These are phyloP conservation scores for Drosophila ezoana DNA, from an alignment of 2,888 invertebrate genomes.

Conservation along the genomic window DNA sequence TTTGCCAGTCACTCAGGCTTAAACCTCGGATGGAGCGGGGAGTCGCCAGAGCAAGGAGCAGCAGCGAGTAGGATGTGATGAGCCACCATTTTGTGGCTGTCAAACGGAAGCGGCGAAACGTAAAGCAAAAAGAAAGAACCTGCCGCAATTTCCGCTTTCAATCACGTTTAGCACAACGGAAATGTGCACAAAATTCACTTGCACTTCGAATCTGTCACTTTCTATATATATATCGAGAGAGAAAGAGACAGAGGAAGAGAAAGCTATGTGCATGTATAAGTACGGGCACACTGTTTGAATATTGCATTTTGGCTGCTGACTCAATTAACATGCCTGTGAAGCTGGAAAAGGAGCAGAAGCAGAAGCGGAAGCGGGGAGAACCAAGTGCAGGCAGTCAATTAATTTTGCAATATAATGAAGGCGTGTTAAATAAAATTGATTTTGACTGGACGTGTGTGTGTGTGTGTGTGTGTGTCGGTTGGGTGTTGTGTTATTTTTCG, in stretches of 20 bases:
- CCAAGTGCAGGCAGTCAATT: conserved; percentile 46
- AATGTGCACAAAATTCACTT: conserved; percentile 59
- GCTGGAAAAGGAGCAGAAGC: background rate
- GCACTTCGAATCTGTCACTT: conserved; percentile 18
- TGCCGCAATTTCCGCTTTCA: conserved; percentile 74
- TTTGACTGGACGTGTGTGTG: conserved; percentile 24
- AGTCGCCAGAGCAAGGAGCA: background rate
- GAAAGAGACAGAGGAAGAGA: too few relatives aligned
- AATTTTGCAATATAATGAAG: conserved; percentile 56
- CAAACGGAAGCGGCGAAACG: conserved; percentile 60
- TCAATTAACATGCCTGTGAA: conserved; percentile 22
- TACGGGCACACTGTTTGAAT: conserved; percentile 20
- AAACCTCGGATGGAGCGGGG: background rate
- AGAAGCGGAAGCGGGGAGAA: background rate
- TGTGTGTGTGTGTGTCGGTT: background rate
- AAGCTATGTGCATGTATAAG: too few relatives aligned
- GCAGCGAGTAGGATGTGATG: conserved; percentile 26
- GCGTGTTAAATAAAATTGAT: conserved; percentile 68
- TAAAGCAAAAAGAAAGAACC: conserved; percentile 44
- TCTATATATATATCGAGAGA: conserved; percentile 2
- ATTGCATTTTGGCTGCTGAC: conserved; percentile 44
- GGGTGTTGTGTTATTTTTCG: conserved; percentile 18
- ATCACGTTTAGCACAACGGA: conserved; percentile 69
- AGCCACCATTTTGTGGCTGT: conserved; percentile 61
- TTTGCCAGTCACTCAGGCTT: conserved; percentile 60